Evolutionary conservation across 2,113 vertebrate species (phyloP), one percentile per base, ranked within the genome.

Genomic region (Sterrhoptilus dennistouni): DNA sequence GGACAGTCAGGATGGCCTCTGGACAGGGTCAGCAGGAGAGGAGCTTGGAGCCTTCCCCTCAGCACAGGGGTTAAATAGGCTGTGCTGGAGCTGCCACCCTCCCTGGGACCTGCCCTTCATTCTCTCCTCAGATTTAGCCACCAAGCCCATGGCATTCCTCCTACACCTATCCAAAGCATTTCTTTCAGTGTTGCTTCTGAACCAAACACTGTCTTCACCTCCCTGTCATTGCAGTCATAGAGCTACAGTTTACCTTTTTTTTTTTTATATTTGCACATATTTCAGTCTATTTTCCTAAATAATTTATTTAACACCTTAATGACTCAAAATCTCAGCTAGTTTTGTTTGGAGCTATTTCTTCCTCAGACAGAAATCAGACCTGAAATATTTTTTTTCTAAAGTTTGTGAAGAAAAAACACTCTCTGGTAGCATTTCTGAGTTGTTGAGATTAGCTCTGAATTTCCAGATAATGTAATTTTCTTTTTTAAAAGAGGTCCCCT

Each of bases 11-110:
- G n/a, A 5, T 0, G 11, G 42, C 23, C 18, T 57, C 27, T 0
- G 5, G 8, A 6, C 0, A 0, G 1, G 24, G 9, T 24, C 18
- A 31, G 0, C 11, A 5, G 68, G n/a, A n/a, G 23, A 10, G 10
- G 36, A n/a, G 59, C 4, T 18, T 60, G 75, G 70, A 90, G 52
- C 64, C n/a, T 56, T 74, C 11, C 8, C 28, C 33, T 4, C 2
- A 1, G 1, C 10, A 7, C 23, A 29, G 35, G 20, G 27, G 27
- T 31, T 42, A 11, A 21, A 24, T 6, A 1, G 11, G 12, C 11
- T 28, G 22, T 19, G 25, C 52, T 61, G 12, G 45, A 23, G 5
- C 31, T 44, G 53, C 61, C 22, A 4, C 2, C 5, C 31, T 50
- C 6, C 16, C 24, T 44, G 89, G 25, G 36, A 56, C 66, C 66